phyloP scores from a whole-genome alignment of 30 jellyfish, hydroid and myxozoan species.

The Hydractinia symbiolongicarpus region DNA sequence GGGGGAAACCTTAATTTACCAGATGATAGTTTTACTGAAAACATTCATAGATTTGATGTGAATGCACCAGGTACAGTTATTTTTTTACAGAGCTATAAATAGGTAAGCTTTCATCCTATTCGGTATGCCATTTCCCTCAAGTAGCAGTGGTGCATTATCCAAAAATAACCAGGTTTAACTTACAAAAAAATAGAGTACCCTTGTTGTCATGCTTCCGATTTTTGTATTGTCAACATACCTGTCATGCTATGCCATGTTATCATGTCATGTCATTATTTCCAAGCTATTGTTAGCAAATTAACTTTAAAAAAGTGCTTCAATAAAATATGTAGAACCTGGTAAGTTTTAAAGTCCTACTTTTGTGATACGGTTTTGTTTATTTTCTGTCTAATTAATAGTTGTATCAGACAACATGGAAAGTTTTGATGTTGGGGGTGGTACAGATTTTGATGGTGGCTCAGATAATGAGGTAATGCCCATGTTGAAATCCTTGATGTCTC shows the following conservation, averaged over 20 bases:
- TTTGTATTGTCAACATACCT: too few relatives aligned
- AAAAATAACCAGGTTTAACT: too few relatives aligned
- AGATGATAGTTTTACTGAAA: constrained; percentile 39
- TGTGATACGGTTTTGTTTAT: neutral
- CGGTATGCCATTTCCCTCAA: too few relatives aligned
- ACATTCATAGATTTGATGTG: constrained; percentile 60
- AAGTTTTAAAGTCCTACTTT: neutral
- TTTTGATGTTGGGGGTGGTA: constrained; percentile 24
- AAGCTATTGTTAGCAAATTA: neutral
- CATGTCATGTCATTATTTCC: too few relatives aligned
- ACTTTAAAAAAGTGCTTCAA: neutral
- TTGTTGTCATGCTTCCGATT: too few relatives aligned
- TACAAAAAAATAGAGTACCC: too few relatives aligned
- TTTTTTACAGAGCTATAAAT: too few relatives aligned
- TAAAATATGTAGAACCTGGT: neutral
- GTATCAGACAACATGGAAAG: constrained; percentile 28
- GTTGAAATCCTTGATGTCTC: too few relatives aligned
- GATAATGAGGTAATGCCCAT: constrained; percentile 17
- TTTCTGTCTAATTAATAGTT: neutral
- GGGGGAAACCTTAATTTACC: constrained; percentile 16
- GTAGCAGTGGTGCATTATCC: too few relatives aligned
- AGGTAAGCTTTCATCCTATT: too few relatives aligned
- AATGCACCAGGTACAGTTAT: constrained; percentile 68
- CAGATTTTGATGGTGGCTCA: neutral
- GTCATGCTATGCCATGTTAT: too few relatives aligned